Conservation (phyloP, 2,888 invertebrate species). For the Rosalia funebris region DNA sequence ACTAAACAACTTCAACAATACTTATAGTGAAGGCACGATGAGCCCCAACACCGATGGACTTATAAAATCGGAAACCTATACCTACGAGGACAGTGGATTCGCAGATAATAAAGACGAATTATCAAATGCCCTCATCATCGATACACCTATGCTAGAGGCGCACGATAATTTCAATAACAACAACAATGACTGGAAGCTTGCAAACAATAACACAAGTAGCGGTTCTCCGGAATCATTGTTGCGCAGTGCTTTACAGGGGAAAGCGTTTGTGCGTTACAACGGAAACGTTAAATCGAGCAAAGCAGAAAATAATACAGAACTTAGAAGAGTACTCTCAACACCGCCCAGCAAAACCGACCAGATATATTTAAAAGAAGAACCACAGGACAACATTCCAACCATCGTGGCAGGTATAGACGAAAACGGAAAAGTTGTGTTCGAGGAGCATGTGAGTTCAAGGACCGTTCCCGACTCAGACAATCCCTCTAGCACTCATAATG, state of each 20-base stretch:
- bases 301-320: constrained; percentile 64
- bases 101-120: constrained; percentile 73
- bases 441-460: constrained; percentile 52
- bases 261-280: constrained; percentile 67
- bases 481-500: constrained; percentile 70
- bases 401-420: constrained; percentile 62
- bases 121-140: constrained; percentile 63
- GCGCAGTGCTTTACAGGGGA: constrained; percentile 85
- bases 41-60: constrained; percentile 69
- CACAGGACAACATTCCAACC: constrained; percentile 58
- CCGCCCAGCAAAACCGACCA: constrained; percentile 64
- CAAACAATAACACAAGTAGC: constrained; percentile 73
- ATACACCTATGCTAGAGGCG: constrained; percentile 69
- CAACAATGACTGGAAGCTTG: constrained; percentile 83
- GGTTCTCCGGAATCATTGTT: constrained; percentile 77
- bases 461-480: constrained; percentile 55
- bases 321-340: constrained; percentile 67
- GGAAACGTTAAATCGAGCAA: constrained; percentile 48
- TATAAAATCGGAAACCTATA: constrained; percentile 78
- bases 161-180: constrained; percentile 72
- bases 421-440: constrained; percentile 60
- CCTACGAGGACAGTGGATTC: constrained; percentile 82
- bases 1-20: constrained; percentile 70
- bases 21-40: constrained; percentile 69
- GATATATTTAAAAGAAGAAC: constrained; percentile 59